A percentile compares a stretch with the other conserved stretches of the same genome.
Evolutionary conservation across 2,797 vertebrate genomes (phyloP).

Genomic region (Sus cebifrons): DNA sequence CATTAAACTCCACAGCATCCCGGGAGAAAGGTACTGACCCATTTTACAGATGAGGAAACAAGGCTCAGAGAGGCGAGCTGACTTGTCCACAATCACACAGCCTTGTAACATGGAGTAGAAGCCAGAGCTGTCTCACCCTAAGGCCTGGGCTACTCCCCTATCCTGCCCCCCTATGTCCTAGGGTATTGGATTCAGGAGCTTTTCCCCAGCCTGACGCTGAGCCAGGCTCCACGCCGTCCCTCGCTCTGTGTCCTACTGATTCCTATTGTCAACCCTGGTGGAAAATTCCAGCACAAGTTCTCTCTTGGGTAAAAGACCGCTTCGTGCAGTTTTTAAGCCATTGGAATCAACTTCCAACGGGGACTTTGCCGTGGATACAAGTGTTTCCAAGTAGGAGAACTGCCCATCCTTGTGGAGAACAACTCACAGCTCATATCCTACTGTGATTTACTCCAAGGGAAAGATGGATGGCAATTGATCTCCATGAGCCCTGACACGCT

Average conservation of each 20-base stretch:
- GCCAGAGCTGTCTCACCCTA: too few species aligned
- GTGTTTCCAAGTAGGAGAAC: not conserved
- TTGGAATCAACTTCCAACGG: not conserved
- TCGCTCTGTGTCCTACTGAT: not conserved
- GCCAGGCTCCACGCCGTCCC: not conserved
- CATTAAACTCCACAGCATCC: not conserved
- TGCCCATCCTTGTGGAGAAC: not conserved
- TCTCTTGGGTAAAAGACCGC: not conserved
- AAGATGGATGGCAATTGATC: not conserved
- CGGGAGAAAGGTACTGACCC: not conserved
- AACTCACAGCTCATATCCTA: fast-evolving
- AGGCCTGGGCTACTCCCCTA: not conserved
- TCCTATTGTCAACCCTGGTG: not conserved
- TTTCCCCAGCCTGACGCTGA: not conserved
- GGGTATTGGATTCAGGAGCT: fast-evolving
- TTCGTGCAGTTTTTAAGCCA: not conserved
- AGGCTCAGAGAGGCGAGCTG: not conserved
- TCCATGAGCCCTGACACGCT: fast-evolving
- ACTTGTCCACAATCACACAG: not conserved
- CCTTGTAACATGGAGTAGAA: not conserved
- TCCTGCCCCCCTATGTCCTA: not conserved
- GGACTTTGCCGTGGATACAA: not conserved
- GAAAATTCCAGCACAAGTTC: not conserved
- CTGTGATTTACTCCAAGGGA: not conserved
- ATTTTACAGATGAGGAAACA: not conserved